A percentile compares a stretch with the other conserved stretches of the same genome.
phyloP scores from a whole-genome alignment of 2,888 invertebrate genomes.

The Napeogenes sylphis region DNA sequence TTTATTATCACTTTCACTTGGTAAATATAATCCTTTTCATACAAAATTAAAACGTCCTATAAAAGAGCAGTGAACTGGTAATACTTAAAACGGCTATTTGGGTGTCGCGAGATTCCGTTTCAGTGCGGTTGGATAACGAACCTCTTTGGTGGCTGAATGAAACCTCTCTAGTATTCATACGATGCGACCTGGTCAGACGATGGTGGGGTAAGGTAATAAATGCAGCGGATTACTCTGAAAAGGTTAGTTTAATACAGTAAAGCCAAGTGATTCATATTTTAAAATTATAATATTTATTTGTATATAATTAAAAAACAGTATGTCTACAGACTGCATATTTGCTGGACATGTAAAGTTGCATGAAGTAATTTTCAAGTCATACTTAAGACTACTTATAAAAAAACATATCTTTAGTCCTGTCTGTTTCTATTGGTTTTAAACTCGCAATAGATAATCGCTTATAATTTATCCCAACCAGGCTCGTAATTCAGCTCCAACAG shows the following conservation, averaged over 20 bases:
- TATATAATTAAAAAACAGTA: no score
- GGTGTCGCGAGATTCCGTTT: conserved; percentile 29
- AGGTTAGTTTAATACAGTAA: background rate
- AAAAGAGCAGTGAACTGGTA: conserved; percentile 15
- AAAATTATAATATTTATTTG: no score
- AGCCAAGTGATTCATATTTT: no score
- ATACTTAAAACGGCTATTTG: conserved; percentile 58
- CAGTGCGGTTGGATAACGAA: conserved; percentile 55
- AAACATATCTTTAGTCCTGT: no score
- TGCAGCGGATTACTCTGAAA: conserved; percentile 3
- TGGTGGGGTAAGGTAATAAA: conserved; percentile 10
- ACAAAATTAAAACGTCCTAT: conserved; percentile 2
- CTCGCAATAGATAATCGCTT: background rate
- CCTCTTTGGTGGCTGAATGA: conserved; percentile 59
- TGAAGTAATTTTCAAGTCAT: no score
- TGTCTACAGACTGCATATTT: no score
- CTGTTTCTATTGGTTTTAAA: no score
- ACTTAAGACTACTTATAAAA: no score
- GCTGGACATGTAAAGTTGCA: no score
- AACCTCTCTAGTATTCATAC: conserved; percentile 65
- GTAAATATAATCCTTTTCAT: background rate
- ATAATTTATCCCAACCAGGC: conserved; percentile 15
- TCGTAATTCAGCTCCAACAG: conserved; percentile 25
- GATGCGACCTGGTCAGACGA: conserved; percentile 39
- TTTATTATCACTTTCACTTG: background rate